phyloP scores from a whole-genome alignment of 2,888 invertebrate genomes.

The Diarsia rubi region DNA sequence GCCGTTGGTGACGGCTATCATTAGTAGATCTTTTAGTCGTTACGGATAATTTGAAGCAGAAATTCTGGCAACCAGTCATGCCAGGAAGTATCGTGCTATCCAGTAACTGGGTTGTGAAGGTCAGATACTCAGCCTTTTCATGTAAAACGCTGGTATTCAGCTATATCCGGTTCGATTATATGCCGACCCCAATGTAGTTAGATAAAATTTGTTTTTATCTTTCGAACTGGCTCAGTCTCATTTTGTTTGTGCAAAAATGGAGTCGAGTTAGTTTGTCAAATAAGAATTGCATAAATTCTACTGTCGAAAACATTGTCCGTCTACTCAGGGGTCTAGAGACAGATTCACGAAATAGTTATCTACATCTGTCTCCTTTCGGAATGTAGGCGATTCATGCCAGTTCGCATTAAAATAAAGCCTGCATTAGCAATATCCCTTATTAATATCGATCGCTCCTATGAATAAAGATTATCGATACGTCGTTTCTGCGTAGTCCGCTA shows the following conservation, averaged over 20 bases:
- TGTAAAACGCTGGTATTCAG: not conserved
- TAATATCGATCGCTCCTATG: conserved; percentile 25
- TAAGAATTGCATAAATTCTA: not conserved
- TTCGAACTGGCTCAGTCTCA: not conserved
- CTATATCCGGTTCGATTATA: not conserved
- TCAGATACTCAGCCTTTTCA: not conserved
- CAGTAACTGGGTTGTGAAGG: not conserved
- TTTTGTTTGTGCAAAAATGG: not conserved
- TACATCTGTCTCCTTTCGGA: not conserved
- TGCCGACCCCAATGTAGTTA: not conserved
- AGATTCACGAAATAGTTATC: not conserved
- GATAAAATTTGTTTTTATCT: not conserved
- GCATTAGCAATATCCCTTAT: conserved; percentile 8
- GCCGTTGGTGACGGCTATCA: not conserved
- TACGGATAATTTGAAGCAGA: not conserved
- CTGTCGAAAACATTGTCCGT: too few species aligned
- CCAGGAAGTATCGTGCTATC: not conserved
- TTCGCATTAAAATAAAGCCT: conserved; percentile 3
- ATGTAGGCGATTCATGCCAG: conserved; percentile 1
- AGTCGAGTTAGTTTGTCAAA: not conserved
- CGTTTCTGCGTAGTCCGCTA: conserved; percentile 53
- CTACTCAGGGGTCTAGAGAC: not conserved
- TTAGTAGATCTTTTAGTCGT: not conserved
- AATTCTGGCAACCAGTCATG: not conserved
- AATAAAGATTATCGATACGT: conserved; percentile 49